These are phyloP conservation scores for Palythoa caribaeorum DNA, from an alignment of 92 coral and sea anemone genomes.

Conservation along the genomic window DNA sequence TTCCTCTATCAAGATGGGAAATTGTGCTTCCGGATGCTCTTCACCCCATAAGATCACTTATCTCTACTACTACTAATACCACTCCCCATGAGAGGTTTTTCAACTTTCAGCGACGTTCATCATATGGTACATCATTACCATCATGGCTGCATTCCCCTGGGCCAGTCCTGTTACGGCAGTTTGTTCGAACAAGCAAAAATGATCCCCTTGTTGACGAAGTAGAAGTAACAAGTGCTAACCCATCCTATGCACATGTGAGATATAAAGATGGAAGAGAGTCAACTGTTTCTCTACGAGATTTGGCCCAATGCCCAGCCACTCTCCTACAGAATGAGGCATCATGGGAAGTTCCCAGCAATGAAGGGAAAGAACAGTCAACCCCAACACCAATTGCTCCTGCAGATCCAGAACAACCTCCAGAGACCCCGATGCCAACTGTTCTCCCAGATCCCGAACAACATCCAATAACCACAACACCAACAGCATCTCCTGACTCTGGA, in stretches of 20 bases:
- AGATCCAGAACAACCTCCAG: background rate
- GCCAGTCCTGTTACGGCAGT: too few species aligned
- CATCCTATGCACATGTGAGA: too few species aligned
- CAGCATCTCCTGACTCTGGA: background rate
- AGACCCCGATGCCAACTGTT: background rate
- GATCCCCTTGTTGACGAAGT: constrained; percentile 2
- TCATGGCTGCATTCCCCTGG: background rate
- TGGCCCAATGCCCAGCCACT: background rate
- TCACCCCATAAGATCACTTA: constrained; percentile 35
- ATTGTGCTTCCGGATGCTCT: too few species aligned
- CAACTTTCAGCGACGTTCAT: background rate
- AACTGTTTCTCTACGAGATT: background rate
- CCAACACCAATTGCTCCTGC: constrained; percentile 3
- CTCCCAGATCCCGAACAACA: too few species aligned
- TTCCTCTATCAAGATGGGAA: too few species aligned
- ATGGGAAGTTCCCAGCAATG: background rate
- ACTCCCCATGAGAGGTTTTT: too few species aligned
- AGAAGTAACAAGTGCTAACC: too few species aligned
- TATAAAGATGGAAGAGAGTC: too few species aligned
- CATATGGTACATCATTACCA: background rate
- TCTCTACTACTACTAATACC: constrained; percentile 51
- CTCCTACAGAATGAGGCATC: too few species aligned
- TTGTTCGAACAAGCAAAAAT: too few species aligned
- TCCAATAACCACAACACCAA: too few species aligned
- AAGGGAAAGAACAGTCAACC: background rate